Evolutionary conservation across 2,888 invertebrate species (phyloP), one percentile per base, ranked within the genome.

Genomic region (Encarsia formosa): DNA sequence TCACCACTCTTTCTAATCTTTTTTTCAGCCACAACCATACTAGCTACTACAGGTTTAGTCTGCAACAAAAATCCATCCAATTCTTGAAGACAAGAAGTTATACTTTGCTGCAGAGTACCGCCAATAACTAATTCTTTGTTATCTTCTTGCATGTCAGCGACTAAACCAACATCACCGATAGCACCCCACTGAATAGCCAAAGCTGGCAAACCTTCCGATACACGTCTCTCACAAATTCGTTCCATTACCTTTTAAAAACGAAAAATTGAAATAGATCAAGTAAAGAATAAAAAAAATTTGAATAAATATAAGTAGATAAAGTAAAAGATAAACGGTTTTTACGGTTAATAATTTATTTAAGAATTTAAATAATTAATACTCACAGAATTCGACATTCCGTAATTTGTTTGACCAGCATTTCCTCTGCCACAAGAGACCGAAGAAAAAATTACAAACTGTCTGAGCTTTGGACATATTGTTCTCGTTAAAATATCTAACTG

Each of bases 11-110:
- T 79, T 0, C 80, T 81, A 1, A 78, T 76, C 59, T 81, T 79
- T 75, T 91, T 92, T 68, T 91, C 90, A 0, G 93, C 93, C 0
- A 92, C 87, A 0, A 95, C 89, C 76, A 92, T 90, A 60, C 90
- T 89, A 0, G 87, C 80, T 0, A 91, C 88, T 15, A 91, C 78
- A 0, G 88, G 76, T 1, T 78, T 73, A 3, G 74, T 67, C 5
- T 66, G 69, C 57, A 85, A 85, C 50, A 98, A 75, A 73, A 97
- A 81, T 35, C 76, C 77, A 66, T 88, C 86, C 26, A 95, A 74
- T 2, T 86, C 80, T 9, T 83, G 76, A 11, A 95, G 76, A 67
- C 93, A 94, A 0, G 90, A 91, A 0, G 83, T 80, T 63, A 95
- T 88, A 59, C 85, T 81, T 70, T 95, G 94, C 55, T 91, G 91